Base-by-base conservation (phyloP, 2,113 vertebrate species). In the Melanerpes formicivorus region DNA sequence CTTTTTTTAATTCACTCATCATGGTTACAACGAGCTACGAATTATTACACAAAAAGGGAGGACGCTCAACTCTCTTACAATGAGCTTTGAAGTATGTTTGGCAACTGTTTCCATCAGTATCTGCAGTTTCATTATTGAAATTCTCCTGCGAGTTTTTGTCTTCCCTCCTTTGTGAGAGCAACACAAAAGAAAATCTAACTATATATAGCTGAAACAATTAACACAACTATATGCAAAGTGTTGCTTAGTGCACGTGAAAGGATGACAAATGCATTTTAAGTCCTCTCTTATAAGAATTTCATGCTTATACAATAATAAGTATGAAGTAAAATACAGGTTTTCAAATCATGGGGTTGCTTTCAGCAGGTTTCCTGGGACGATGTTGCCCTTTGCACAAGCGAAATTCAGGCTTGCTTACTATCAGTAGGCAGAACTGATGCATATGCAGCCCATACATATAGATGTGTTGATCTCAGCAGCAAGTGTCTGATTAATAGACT, bases 171-270 rank as follows among this genome's bases (percentile, higher is more conserved):
- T 95, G 75, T 72, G 55, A 93, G 29, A 76, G 18, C 76, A 78
- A 86, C 82, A 95, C 91, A 96, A 94, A 96, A 87, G 90, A 65
- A 92, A 96, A 84, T 8, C 54, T 72, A 95, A 87, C 79, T 69
- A 50, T 80, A 50, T 80, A 83, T 14, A 80, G 76, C 78, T 80
- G 82, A 93, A 96, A 93, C 18, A 21, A 91, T 83, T 77, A 91
- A 82, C 44, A 66, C 62, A 82, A 72, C 69, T 69, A 78, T 15
- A 85, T 84, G 88, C 54, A 40, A 80, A 82, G 56, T n/a, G 42
- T 64, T 65, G 76, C 50, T 23, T 93, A 85, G 87, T 23, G 58
- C 75, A 94, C n/a, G 23, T n/a, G 65, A 78, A 96, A 90, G 80
- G 72, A 83, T 84, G 76, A 94, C 63, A 91, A 92, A 86, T 22